Percentiles rank a stretch among this genome's conserved stretches.
Evolutionary conservation across 1,140 invertebrate species (phyloP).

Genomic region (Drosophila kohkoa): DNA sequence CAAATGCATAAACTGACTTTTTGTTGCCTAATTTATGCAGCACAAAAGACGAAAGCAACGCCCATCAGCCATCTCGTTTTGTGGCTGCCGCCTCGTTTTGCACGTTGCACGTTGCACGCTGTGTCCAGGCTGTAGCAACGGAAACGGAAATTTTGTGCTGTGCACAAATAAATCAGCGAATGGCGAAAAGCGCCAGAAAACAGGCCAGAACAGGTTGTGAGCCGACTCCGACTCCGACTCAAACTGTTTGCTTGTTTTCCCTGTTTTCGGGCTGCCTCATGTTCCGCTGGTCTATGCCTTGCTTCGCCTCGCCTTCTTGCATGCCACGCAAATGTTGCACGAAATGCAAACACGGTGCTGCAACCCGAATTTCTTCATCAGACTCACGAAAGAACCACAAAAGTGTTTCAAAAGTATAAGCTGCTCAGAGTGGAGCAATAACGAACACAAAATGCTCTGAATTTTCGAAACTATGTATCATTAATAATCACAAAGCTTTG

Average conservation of each 20-base stretch:
- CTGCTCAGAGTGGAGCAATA: background rate
- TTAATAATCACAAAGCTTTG: too few relatives aligned
- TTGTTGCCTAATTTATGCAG: conserved; percentile 80
- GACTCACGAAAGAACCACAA: conserved; percentile 39
- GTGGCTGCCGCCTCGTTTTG: background rate
- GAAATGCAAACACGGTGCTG: conserved; percentile 69
- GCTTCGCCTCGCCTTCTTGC: background rate
- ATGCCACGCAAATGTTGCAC: conserved; percentile 69
- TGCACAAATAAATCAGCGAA: conserved; percentile 79
- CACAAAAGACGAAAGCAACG: conserved; percentile 67
- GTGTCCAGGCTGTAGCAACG: conserved; percentile 29
- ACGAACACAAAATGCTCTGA: conserved; percentile 9
- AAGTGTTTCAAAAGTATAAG: conserved; percentile 36
- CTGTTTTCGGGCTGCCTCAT: background rate
- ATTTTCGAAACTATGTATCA: too few relatives aligned
- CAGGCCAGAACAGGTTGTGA: conserved; percentile 51
- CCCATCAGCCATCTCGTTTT: background rate
- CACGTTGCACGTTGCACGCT: background rate
- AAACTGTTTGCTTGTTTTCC: conserved; percentile 13
- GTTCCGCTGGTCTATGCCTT: background rate
- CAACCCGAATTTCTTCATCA: conserved; percentile 66
- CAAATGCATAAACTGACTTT: conserved; percentile 80
- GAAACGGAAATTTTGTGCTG: conserved; percentile 81
- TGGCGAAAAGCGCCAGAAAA: conserved; percentile 32
- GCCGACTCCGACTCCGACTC: conserved; percentile 12